Conservation (phyloP, 35 echinoderm and acorn worm genomes). For the Eucidaris tribuloides region DNA sequence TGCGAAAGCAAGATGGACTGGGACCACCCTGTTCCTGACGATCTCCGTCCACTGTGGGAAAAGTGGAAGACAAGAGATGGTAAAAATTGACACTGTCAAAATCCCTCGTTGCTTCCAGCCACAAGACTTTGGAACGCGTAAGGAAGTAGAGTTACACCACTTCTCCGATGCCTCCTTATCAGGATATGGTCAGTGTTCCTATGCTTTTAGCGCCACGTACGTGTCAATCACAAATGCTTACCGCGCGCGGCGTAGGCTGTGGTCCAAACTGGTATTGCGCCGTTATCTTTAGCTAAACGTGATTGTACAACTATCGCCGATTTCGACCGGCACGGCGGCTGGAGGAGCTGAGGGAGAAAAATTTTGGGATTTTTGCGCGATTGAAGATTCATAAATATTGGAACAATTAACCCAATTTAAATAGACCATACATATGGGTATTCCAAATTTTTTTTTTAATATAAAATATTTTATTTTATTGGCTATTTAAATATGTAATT, state of each 20-base stretch:
- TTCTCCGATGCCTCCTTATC: conserved; percentile 39
- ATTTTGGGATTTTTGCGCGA: no score
- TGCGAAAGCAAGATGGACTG: conserved; percentile 48
- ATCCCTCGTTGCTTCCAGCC: conserved; percentile 40
- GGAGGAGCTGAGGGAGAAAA: no score
- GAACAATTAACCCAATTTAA: no score
- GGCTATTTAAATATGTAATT: no score
- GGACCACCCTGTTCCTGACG: conserved; percentile 43
- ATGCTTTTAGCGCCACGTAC: not conserved
- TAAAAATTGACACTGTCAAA: not conserved
- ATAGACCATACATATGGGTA: no score
- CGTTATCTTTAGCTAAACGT: conserved; percentile 8
- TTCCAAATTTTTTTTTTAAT: no score
- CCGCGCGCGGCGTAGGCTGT: not conserved
- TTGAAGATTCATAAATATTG: no score
- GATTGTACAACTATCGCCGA: conserved; percentile 7
- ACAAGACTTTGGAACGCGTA: conserved; percentile 2
- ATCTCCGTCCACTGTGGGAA: not conserved
- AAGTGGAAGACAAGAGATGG: conserved; percentile 16
- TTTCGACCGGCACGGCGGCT: conserved; percentile 18
- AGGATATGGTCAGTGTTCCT: conserved; percentile 51
- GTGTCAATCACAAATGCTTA: not conserved
- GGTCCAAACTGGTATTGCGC: not conserved
- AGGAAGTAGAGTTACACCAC: conserved; percentile 31
- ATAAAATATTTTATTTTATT: no score